These are phyloP conservation scores for Agrypnia vestita DNA, from an alignment of 1,140 invertebrate species.

Conservation along the genomic window DNA sequence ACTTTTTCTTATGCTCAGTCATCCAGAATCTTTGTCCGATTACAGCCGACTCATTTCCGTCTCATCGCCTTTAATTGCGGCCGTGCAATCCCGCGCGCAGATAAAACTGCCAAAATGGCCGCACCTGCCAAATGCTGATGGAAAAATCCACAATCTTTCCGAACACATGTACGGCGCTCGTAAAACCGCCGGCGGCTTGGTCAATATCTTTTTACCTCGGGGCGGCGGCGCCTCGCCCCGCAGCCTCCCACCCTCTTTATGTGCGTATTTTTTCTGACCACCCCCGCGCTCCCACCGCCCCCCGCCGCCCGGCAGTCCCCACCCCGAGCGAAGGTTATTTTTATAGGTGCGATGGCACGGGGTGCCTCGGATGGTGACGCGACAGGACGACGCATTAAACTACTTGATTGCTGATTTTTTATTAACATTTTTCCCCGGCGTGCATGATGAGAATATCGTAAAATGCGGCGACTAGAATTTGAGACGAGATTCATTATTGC, in stretches of 20 bases:
- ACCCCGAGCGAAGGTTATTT: slow-evolving; percentile 53
- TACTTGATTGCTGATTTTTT: slow-evolving; percentile 57
- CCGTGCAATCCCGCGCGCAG: neutral
- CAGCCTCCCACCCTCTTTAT: slow-evolving; percentile 44
- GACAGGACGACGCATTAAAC: slow-evolving; percentile 54
- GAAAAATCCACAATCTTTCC: slow-evolving; percentile 35
- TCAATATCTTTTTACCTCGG: slow-evolving; percentile 61
- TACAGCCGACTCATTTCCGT: slow-evolving; percentile 22
- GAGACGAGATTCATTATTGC: too few species aligned
- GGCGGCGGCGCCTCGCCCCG: slow-evolving; percentile 23
- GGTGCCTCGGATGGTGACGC: slow-evolving; percentile 31
- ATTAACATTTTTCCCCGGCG: neutral
- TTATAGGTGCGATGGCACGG: slow-evolving; percentile 59
- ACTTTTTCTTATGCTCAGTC: neutral
- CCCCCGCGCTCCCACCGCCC: slow-evolving; percentile 5
- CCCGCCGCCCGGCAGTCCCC: slow-evolving; percentile 7
- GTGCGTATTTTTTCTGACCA: slow-evolving; percentile 49
- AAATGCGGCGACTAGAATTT: too few species aligned
- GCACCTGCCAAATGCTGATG: slow-evolving; percentile 49
- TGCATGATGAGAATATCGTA: too few species aligned
- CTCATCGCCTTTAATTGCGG: slow-evolving; percentile 42
- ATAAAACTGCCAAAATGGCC: slow-evolving; percentile 45
- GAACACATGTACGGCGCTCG: slow-evolving; percentile 56
- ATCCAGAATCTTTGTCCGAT: neutral
- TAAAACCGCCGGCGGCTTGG: slow-evolving; percentile 55